A percentile compares a stretch with the other conserved stretches of the same genome.
These are phyloP conservation scores for Trichopoda pennipes DNA, from an alignment of 2,888 invertebrate genomes.

Conservation along the genomic window DNA sequence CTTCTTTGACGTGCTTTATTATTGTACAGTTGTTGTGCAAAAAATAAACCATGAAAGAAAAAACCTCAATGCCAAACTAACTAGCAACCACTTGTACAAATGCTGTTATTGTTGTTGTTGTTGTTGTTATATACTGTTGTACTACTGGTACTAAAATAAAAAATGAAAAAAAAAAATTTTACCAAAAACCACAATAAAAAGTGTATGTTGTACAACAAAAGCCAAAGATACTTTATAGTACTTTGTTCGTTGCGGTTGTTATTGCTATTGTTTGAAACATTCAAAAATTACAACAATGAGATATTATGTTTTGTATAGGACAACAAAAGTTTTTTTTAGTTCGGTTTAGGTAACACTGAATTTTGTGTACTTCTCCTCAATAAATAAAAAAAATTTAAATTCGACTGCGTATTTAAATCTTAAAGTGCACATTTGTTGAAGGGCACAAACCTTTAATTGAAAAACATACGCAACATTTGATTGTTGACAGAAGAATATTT, in stretches of 20 bases:
- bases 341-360: background rate
- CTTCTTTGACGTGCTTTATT: background rate
- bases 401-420: too few relatives aligned
- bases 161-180: background rate
- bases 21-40: constrained; percentile 2
- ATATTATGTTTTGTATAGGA: constrained; percentile 13
- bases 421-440: too few relatives aligned
- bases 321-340: background rate
- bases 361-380: background rate
- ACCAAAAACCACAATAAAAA: background rate
- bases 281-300: constrained; percentile 36
- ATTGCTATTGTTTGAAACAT: constrained; percentile 23
- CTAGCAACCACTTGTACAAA: constrained; percentile 15
- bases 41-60: constrained; percentile 27
- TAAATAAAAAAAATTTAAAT: too few relatives aligned
- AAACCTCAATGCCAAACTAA: constrained; percentile 39
- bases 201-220: background rate
- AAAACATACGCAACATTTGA: too few relatives aligned
- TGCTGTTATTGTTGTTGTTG: background rate
- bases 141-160: constrained; percentile 18
- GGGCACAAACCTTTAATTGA: too few relatives aligned
- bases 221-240: background rate
- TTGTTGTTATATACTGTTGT: constrained; percentile 14
- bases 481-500: too few relatives aligned
- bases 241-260: constrained; percentile 10